Percentiles rank a stretch among this genome's conserved stretches.
phyloP scores from a whole-genome alignment of 2,113 vertebrate species.

The Oreochromis tanganicae region DNA sequence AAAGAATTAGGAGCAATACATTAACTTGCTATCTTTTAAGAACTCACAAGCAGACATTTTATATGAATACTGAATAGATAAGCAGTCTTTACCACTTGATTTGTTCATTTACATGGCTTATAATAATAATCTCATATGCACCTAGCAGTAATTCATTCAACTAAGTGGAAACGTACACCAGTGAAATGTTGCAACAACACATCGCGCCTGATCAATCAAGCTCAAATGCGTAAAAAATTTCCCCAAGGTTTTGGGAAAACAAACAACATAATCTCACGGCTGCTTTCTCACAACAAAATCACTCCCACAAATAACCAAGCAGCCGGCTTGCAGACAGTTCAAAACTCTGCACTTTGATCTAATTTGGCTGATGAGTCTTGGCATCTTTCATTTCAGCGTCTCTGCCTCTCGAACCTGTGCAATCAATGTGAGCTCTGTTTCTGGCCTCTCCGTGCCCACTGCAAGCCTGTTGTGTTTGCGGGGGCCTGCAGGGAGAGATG shows the following conservation, averaged over 20 bases:
- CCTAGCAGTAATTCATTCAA: conserved; percentile 51
- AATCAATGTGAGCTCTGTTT: conserved; percentile 70
- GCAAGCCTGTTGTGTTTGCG: conserved; percentile 53
- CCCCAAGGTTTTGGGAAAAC: conserved; percentile 67
- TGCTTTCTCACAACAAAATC: conserved; percentile 56
- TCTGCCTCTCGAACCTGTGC: conserved; percentile 63
- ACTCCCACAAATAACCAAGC: conserved; percentile 42
- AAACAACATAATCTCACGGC: conserved; percentile 60
- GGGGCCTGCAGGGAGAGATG: conserved; percentile 70
- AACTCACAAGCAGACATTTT: background rate
- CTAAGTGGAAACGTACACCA: conserved; percentile 56
- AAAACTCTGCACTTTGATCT: conserved; percentile 59
- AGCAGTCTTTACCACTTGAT: conserved; percentile 35
- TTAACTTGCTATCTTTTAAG: background rate
- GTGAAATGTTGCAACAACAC: conserved; percentile 58
- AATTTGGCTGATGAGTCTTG: conserved; percentile 68
- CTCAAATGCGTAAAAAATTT: conserved; percentile 64
- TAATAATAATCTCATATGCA: conserved; percentile 60
- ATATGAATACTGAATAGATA: conserved; percentile 36
- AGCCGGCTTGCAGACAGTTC: conserved; percentile 34
- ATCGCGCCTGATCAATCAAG: conserved; percentile 67
- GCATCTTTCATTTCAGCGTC: conserved; percentile 60
- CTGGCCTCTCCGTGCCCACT: conserved; percentile 36
- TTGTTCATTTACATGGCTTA: conserved; percentile 58
- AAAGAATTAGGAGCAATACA: background rate